These are phyloP conservation scores for Globia sparganii DNA, from an alignment of 2,888 invertebrate species.

Conservation along the genomic window DNA sequence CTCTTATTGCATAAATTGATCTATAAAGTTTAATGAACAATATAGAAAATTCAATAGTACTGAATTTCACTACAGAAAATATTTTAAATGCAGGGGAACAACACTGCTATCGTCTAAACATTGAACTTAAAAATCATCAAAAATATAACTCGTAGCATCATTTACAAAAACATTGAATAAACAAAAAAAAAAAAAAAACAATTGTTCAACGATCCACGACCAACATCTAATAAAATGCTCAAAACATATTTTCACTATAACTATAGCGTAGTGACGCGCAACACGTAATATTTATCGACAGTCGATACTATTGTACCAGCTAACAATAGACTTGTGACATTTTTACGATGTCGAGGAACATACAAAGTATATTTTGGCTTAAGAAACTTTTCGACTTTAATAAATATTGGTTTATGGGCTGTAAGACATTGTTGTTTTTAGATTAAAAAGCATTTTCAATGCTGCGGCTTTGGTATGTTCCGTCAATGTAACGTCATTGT, in stretches of 20 bases:
- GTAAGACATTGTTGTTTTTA: slow-evolving; percentile 54
- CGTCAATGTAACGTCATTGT: slow-evolving; percentile 1
- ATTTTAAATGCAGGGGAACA: neutral
- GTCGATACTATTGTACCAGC: slow-evolving; percentile 67
- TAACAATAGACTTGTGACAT: slow-evolving; percentile 71
- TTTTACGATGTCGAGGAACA: slow-evolving; percentile 69
- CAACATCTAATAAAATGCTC: slow-evolving; percentile 36
- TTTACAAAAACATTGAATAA: neutral
- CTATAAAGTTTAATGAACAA: neutral
- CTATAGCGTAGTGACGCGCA: slow-evolving; percentile 60
- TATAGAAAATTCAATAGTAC: neutral
- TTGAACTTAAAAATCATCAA: neutral
- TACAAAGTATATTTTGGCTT: slow-evolving; percentile 59
- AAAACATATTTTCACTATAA: slow-evolving; percentile 49
- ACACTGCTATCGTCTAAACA: neutral
- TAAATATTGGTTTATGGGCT: slow-evolving; percentile 59
- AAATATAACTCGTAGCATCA: neutral
- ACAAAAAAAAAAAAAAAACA: slow-evolving; percentile 7
- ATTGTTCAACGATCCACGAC: slow-evolving; percentile 11
- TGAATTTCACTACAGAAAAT: neutral
- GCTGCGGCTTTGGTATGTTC: slow-evolving; percentile 2
- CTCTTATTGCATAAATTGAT: neutral
- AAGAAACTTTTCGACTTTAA: slow-evolving; percentile 57
- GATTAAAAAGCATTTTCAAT: slow-evolving; percentile 50
- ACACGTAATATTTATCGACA: slow-evolving; percentile 73